Percentiles rank a stretch among this genome's conserved stretches.
phyloP scores from a whole-genome alignment of 2,888 invertebrate species.

The Reticulitermes lucifugus region DNA sequence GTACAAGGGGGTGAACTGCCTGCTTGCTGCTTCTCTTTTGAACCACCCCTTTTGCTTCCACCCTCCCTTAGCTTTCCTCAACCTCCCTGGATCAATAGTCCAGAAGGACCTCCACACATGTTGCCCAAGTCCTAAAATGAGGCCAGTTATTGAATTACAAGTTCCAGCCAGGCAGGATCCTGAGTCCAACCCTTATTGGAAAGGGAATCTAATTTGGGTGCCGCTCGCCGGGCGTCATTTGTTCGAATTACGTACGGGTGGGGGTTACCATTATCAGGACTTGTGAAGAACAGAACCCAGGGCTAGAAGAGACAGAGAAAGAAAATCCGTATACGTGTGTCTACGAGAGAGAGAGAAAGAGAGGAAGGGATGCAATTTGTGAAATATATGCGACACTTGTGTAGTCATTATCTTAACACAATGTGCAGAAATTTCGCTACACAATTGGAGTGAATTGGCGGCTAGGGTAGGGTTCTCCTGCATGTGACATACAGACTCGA shows the following conservation, averaged over 20 bases:
- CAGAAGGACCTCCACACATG: constrained; percentile 55
- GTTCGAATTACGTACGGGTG: constrained; percentile 68
- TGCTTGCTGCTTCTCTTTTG: constrained; percentile 44
- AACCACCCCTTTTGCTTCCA: constrained; percentile 31
- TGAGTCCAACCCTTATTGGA: constrained; percentile 53
- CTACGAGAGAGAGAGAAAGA: constrained; percentile 35
- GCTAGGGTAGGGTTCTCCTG: constrained; percentile 30
- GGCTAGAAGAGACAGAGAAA: constrained; percentile 21
- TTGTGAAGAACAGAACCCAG: constrained; percentile 46
- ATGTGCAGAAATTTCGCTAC: constrained; percentile 53
- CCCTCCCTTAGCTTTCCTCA: constrained; percentile 45
- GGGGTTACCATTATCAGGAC: constrained; percentile 51
- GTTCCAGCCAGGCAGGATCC: constrained; percentile 51
- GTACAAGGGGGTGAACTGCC: constrained; percentile 28
- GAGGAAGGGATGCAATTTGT: constrained; percentile 53
- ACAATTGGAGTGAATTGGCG: constrained; percentile 46
- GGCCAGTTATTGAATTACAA: constrained; percentile 56
- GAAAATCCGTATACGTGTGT: background rate
- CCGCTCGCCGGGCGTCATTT: constrained; percentile 73
- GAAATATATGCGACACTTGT: constrained; percentile 55
- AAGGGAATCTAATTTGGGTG: constrained; percentile 74
- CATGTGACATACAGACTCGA: constrained; percentile 28
- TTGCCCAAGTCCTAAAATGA: constrained; percentile 55
- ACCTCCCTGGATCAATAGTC: constrained; percentile 54
- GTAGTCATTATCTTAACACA: constrained; percentile 55